Base-by-base conservation (phyloP, 1,140 invertebrate genomes). In the Pemphigus obesinymphae region DNA sequence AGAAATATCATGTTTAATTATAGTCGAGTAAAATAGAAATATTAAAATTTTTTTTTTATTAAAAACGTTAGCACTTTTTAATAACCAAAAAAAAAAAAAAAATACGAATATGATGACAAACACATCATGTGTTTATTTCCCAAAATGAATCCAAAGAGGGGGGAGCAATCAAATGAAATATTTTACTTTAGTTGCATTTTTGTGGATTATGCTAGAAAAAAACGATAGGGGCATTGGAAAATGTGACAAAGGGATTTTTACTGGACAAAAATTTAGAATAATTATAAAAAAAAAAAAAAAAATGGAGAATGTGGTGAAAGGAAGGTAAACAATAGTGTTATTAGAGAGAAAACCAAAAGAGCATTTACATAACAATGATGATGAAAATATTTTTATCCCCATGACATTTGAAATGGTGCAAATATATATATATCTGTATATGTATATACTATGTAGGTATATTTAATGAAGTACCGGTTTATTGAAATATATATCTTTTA, bases 281-380 rank as follows among this genome's bases (percentile, higher is more conserved):
- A 23, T 53, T 53, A 53, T 53, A n/a, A 3, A 50, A 26, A 55
- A 26, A 55, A 7, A 34, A 34, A 31, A 50, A 29, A 72, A 20
- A 73, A 48, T 20, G 43, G 26, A 26, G 20, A 72, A 72, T 20
- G 45, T 73, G 70, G 7, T 50, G 70, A 73, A 70, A 26, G 45
- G 68, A 45, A 48, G 17, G 43, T 48, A 73, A 73, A 73, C 70
- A 73, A 73, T 73, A 73, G 70, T 31, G 43, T 73, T 73, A 31
- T 73, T 48, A 50, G 43, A 73, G 45, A 50, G 26, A 73, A 73
- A 50, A 73, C 43, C 68, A 31, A 50, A 50, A 48, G 15, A 73
- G 50, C 43, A 73, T 73, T 73, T 73, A 10, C 70, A 73, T 73
- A 15, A 73, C 70, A 73, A 73, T 73, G 70, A 26, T 5, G 23